phyloP scores from a whole-genome alignment of 2,797 vertebrate genomes.

The Luscinia megarhynchos region DNA sequence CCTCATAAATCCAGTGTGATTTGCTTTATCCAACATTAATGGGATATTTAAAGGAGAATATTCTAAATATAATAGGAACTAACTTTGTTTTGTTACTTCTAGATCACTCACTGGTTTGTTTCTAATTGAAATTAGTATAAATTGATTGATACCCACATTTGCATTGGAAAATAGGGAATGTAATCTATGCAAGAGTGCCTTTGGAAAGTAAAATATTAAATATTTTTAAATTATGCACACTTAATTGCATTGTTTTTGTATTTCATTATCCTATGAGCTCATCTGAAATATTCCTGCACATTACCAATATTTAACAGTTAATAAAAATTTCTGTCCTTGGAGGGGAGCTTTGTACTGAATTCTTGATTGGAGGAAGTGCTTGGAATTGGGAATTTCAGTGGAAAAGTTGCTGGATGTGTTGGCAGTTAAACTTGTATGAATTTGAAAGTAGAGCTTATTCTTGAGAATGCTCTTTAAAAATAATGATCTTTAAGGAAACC shows the following conservation, averaged over 20 bases:
- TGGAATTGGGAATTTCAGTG: not conserved
- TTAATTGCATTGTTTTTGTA: constrained; percentile 24
- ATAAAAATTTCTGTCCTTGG: not conserved
- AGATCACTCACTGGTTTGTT: not conserved
- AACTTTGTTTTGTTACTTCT: not conserved
- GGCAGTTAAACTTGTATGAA: not conserved
- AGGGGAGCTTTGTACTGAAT: not conserved
- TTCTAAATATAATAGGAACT: not conserved
- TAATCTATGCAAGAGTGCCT: not conserved
- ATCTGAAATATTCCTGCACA: not conserved
- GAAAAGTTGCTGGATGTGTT: not conserved
- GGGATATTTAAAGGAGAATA: not conserved
- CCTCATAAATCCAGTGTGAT: not conserved
- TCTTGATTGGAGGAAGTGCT: not conserved
- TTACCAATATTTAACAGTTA: not conserved
- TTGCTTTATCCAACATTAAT: not conserved
- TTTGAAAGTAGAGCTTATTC: not conserved
- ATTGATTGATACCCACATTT: constrained; percentile 3
- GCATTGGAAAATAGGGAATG: not conserved
- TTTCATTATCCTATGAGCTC: constrained; percentile 9
- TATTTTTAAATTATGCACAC: not conserved
- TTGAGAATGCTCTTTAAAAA: not conserved
- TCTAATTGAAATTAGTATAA: not conserved
- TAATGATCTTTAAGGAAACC: not conserved
- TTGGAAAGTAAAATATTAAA: constrained; percentile 24